Evolutionary conservation across 2,888 invertebrate species (phyloP), one percentile per base, ranked within the genome.

Genomic region (Boloria euphrosyne): DNA sequence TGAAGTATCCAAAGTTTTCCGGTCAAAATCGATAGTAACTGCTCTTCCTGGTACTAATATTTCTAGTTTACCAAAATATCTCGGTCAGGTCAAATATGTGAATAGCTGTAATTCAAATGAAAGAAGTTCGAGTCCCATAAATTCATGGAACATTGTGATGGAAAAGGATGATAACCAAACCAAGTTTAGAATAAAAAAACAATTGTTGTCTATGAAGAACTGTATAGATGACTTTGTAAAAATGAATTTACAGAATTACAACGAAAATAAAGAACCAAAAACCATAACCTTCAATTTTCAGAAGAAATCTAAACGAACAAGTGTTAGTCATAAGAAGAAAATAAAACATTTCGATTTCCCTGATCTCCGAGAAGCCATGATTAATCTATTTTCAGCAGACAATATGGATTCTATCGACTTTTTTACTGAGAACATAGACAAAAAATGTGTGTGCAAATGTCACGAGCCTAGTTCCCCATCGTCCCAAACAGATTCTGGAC

Each of bases 1-100:
- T 67, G 87, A 91, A 70, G 86, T 91, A 0, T 89, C 91, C 0
- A 91, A 90, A 76, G 75, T 91, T 0, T 90, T 91, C 43, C 79
- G 82, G 1, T 77, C 76, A 14, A 81, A 79, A 16, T 80, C 87
- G 3, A 66, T 84, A n/a, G 78, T 82, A 0, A 78, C 80, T 0
- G 73, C 81, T 2, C 47, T 80, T 2, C 78, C 85, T 0, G 78
- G 74, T 0, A 75, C 78, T 0, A 79, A 86, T 65, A 65, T 81
- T 0, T 67, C 72, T 0, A 80, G 80, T 10, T 74, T 80, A 7
- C 80, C 82, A 0, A 81, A 80, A 67, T 71, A 74, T 1, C 68
- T 81, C 0, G 80, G 77, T 0, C 79, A 84, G 44, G 72, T 81
- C 0, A 77, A 73, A 0, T 78, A 77, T 46, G 69, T 81, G 2